phyloP scores from a whole-genome alignment of 1,140 invertebrate genomes.

The Thaumetopoea pityocampa region DNA sequence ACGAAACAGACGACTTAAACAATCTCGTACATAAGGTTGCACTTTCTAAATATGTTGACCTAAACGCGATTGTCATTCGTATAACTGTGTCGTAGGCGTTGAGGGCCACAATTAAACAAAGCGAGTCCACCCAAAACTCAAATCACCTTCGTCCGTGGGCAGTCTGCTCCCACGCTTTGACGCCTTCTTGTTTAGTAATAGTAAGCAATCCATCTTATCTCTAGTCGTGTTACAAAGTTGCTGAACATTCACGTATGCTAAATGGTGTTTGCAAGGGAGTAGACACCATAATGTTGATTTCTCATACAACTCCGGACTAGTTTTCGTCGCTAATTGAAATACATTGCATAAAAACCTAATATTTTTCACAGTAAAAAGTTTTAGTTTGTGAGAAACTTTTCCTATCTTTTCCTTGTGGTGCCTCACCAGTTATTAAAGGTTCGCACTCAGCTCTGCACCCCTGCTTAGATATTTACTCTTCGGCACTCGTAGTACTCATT shows the following conservation, averaged over 20 bases:
- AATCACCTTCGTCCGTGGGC: constrained; percentile 43
- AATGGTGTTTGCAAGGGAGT: constrained; percentile 25
- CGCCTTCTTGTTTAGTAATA: constrained; percentile 38
- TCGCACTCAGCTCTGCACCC: too few relatives aligned
- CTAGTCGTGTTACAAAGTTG: constrained; percentile 21
- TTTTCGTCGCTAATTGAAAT: too few relatives aligned
- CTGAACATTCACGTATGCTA: constrained; percentile 53
- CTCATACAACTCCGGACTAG: constrained; percentile 4
- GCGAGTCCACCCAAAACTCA: constrained; percentile 37
- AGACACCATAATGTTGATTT: constrained; percentile 23
- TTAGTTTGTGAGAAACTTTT: too few relatives aligned
- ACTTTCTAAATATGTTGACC: constrained; percentile 6
- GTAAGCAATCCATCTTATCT: constrained; percentile 31
- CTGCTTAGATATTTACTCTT: too few relatives aligned
- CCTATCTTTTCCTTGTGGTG: too few relatives aligned
- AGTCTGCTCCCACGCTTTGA: constrained; percentile 45
- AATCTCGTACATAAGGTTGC: not conserved
- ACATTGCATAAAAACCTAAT: too few relatives aligned
- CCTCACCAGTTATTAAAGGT: too few relatives aligned
- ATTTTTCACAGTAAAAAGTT: too few relatives aligned
- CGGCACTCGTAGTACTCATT: too few relatives aligned
- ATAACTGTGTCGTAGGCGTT: constrained; percentile 27
- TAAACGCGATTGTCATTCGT: constrained; percentile 8
- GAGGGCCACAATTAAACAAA: constrained; percentile 39
- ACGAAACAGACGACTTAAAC: not conserved